A percentile compares a stretch with the other conserved stretches of the same genome.
These are phyloP conservation scores for Serripes groenlandicus DNA, from an alignment of 2,888 invertebrate genomes.

Conservation along the genomic window DNA sequence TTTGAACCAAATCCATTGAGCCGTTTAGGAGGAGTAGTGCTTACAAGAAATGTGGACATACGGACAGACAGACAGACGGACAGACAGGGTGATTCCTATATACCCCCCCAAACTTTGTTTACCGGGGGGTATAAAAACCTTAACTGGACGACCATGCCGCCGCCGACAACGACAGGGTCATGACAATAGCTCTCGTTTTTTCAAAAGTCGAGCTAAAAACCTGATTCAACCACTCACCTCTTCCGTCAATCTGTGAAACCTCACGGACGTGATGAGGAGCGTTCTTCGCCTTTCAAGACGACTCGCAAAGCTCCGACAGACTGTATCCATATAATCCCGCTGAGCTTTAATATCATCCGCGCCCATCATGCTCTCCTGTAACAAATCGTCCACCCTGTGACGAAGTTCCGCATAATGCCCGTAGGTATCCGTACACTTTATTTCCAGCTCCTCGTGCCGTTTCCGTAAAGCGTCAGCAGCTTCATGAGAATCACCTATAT, in stretches of 20 bases:
- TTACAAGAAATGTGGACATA: no score
- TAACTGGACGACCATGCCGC: not conserved
- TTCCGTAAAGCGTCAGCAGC: conserved; percentile 92
- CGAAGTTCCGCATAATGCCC: conserved; percentile 92
- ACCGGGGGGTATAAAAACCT: not conserved
- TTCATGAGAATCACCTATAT: conserved; percentile 89
- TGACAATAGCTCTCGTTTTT: not conserved
- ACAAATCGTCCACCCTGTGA: conserved; percentile 90
- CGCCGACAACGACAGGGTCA: not conserved
- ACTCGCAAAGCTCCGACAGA: conserved; percentile 92
- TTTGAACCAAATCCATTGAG: no score
- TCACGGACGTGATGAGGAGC: conserved; percentile 91
- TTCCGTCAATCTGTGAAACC: conserved; percentile 92
- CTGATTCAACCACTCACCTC: conserved; percentile 87
- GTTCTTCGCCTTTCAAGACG: conserved; percentile 92
- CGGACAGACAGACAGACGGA: no score
- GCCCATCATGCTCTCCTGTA: conserved; percentile 86
- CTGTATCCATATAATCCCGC: conserved; percentile 93
- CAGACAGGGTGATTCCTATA: no score
- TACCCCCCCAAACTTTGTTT: no score
- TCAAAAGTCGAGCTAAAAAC: not conserved
- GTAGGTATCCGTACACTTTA: conserved; percentile 93
- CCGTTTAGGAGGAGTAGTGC: no score
- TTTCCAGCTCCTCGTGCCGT: conserved; percentile 92
- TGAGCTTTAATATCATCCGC: conserved; percentile 91